A percentile compares a stretch with the other conserved stretches of the same genome.
Evolutionary conservation across 1,140 invertebrate genomes (phyloP).

Genomic region (Drosophila bipectinata): DNA sequence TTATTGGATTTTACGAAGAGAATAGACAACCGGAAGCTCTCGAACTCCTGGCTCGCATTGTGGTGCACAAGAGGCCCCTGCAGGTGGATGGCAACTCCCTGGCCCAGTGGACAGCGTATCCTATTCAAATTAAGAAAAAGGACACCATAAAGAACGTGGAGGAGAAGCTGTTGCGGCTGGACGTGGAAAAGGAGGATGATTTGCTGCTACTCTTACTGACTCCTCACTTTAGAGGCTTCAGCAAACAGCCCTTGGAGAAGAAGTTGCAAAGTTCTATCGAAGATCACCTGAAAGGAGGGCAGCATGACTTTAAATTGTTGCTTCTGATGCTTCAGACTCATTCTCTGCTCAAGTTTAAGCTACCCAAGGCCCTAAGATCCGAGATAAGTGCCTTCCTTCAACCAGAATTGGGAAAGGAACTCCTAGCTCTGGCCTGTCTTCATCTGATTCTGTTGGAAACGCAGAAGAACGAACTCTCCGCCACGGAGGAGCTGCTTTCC

Average conservation of each 20-base stretch:
- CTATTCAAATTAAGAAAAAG: constrained; percentile 85
- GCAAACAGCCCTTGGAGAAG: constrained; percentile 43
- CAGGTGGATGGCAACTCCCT: constrained; percentile 86
- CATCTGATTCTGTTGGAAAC: constrained; percentile 46
- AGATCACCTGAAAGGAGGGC: constrained; percentile 5
- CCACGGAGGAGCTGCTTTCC: neutral
- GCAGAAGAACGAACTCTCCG: constrained; percentile 14
- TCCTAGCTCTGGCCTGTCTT: constrained; percentile 52
- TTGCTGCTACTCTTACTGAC: constrained; percentile 53
- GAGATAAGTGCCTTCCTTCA: constrained; percentile 18
- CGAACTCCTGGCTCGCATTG: constrained; percentile 87
- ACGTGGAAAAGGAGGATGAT: constrained; percentile 38
- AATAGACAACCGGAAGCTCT: constrained; percentile 86
- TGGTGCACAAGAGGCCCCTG: constrained; percentile 88
- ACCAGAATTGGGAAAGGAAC: constrained; percentile 19
- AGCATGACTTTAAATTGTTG: constrained; percentile 29
- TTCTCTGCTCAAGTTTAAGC: constrained; percentile 52
- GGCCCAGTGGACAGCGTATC: constrained; percentile 87
- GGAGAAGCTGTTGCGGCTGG: constrained; percentile 31
- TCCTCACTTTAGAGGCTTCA: constrained; percentile 65
- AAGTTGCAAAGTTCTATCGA: constrained; percentile 36
- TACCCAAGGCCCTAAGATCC: constrained; percentile 11
- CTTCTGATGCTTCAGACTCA: constrained; percentile 65
- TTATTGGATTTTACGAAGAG: constrained; percentile 87
- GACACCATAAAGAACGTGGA: constrained; percentile 43